phyloP scores from a whole-genome alignment of 2,888 invertebrate species.

The Meloe dianella region DNA sequence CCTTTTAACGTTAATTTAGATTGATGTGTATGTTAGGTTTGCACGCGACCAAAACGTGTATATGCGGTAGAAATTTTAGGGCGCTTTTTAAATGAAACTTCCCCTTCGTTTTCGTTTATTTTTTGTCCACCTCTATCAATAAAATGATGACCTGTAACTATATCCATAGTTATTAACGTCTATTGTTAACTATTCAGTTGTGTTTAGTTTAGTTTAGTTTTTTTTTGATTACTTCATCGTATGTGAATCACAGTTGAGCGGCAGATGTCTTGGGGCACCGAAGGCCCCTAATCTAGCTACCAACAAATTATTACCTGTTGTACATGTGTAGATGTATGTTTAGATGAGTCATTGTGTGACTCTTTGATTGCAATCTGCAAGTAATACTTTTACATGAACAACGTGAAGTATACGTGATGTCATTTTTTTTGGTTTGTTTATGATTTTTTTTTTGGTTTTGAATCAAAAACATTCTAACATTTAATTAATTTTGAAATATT shows the following conservation, averaged over 20 bases:
- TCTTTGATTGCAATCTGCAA: slow-evolving; percentile 40
- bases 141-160: slow-evolving; percentile 19
- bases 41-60: slow-evolving; percentile 50
- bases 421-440: slow-evolving; percentile 26
- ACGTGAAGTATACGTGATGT: slow-evolving; percentile 41
- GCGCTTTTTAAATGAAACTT: slow-evolving; percentile 15
- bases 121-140: neutral
- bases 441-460: slow-evolving; percentile 17
- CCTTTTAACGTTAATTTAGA: slow-evolving; percentile 60
- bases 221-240: slow-evolving; percentile 26
- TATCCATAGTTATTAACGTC: slow-evolving; percentile 13
- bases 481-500: neutral
- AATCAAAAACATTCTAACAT: neutral
- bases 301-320: slow-evolving; percentile 4
- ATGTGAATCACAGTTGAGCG: slow-evolving; percentile 24
- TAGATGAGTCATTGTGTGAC: slow-evolving; percentile 35
- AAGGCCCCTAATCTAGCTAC: slow-evolving; percentile 28
- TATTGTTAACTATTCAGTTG: slow-evolving; percentile 22
- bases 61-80: slow-evolving; percentile 16
- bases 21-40: slow-evolving; percentile 55
- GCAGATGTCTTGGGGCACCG: slow-evolving; percentile 28
- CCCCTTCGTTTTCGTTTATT: slow-evolving; percentile 8
- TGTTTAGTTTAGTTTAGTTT: neutral
- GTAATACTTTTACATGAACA: slow-evolving; percentile 35
- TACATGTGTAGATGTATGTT: neutral